Conservation (phyloP, 2,797 vertebrate genomes). For the Dicrostonyx torquatus region DNA sequence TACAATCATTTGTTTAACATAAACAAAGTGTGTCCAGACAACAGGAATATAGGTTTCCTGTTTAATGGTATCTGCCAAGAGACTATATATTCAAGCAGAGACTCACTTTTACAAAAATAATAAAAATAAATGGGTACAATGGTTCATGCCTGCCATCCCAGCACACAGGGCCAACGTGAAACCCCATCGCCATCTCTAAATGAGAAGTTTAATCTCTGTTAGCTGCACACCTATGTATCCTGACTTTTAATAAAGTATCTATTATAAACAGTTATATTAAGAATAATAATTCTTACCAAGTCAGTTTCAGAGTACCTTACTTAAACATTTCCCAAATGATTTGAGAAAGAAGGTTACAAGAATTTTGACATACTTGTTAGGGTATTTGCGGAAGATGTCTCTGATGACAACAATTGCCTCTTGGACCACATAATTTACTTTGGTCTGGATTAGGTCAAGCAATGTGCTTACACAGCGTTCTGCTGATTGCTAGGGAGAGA, state of each 20-base stretch:
- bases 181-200: background rate
- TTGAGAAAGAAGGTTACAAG: background rate
- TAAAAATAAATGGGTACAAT: background rate
- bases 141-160: background rate
- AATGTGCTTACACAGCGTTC: slow-evolving; percentile 90
- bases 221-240: background rate
- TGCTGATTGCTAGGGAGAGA: slow-evolving; percentile 87
- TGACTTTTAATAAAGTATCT: slow-evolving; percentile 42
- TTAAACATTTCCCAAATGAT: slow-evolving; percentile 52
- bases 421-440: slow-evolving; percentile 91
- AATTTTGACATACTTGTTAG: slow-evolving; percentile 87
- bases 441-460: slow-evolving; percentile 91
- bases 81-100: background rate
- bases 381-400: slow-evolving; percentile 90
- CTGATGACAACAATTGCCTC: slow-evolving; percentile 90
- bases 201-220: background rate
- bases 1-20: background rate
- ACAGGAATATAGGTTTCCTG: background rate
- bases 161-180: background rate
- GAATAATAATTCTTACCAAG: slow-evolving; percentile 26
- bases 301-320: slow-evolving; percentile 25
- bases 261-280: background rate
- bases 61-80: background rate
- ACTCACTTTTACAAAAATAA: slow-evolving; percentile 46
- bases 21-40: slow-evolving; percentile 11